Evolutionary conservation across 2,113 vertebrate species (phyloP).

Genomic region (Percopsis transmontana): DNA sequence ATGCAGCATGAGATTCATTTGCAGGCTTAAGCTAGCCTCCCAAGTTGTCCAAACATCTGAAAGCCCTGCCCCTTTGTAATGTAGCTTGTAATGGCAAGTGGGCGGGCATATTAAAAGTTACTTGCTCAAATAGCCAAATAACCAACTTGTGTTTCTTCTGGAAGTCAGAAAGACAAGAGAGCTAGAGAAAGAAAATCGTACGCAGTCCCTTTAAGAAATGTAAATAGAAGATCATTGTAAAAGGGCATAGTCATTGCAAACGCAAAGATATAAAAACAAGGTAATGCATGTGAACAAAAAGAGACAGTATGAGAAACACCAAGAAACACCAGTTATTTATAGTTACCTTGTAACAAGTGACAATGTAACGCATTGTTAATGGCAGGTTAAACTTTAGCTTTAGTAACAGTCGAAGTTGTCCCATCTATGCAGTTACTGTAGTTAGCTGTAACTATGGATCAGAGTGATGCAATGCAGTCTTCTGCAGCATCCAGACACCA

Average conservation of each 20-base stretch:
- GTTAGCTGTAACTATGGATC: background rate
- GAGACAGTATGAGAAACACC: background rate
- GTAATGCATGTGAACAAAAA: background rate
- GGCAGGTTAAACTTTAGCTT: background rate
- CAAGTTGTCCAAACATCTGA: background rate
- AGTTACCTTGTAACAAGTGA: background rate
- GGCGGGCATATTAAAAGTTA: too few relatives aligned
- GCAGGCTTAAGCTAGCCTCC: background rate
- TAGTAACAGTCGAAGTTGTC: background rate
- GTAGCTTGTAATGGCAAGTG: background rate
- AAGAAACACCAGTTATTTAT: background rate
- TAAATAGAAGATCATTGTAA: background rate
- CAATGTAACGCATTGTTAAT: too few relatives aligned
- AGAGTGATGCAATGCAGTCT: slow-evolving; percentile 60
- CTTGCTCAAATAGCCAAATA: too few relatives aligned
- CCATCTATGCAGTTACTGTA: background rate
- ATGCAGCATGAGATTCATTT: background rate
- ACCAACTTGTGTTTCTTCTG: too few relatives aligned
- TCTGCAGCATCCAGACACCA: slow-evolving; percentile 38
- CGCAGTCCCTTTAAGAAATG: background rate
- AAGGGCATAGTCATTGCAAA: background rate
- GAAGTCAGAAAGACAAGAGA: too few relatives aligned
- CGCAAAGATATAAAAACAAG: background rate
- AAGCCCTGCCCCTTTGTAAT: background rate
- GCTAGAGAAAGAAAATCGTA: too few relatives aligned